phyloP scores from a whole-genome alignment of 2,888 invertebrate species.

The Stenolophus ochropezus region DNA sequence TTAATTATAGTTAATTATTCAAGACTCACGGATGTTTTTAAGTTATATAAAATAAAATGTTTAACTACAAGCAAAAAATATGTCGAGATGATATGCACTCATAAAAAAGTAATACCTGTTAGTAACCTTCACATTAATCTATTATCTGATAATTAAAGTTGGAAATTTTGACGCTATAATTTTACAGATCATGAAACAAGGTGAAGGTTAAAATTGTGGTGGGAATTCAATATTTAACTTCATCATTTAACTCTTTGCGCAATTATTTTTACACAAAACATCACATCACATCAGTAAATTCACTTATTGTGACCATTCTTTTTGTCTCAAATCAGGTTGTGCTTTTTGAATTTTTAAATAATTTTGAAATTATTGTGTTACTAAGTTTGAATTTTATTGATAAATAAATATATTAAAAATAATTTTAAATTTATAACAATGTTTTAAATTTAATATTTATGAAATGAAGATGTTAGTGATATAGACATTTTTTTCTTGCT shows the following conservation, averaged over 20 bases:
- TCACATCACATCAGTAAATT: too few relatives aligned
- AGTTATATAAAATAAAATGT: conserved; percentile 5
- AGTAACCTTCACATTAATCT: conserved; percentile 18
- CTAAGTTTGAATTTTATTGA: too few relatives aligned
- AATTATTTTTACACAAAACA: too few relatives aligned
- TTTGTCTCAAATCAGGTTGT: too few relatives aligned
- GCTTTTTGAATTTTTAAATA: too few relatives aligned
- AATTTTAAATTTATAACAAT: too few relatives aligned
- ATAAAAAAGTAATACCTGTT: background rate
- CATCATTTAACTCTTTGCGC: background rate
- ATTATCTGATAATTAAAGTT: background rate
- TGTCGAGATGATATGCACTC: background rate
- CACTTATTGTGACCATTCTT: too few relatives aligned
- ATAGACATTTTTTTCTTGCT: too few relatives aligned
- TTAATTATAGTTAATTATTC: conserved; percentile 6
- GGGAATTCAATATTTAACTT: background rate
- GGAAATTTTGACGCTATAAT: conserved; percentile 13
- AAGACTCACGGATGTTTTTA: conserved; percentile 20
- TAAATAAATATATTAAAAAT: too few relatives aligned
- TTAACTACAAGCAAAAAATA: background rate
- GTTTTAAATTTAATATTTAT: too few relatives aligned
- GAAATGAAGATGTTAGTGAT: too few relatives aligned
- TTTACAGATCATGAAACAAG: background rate
- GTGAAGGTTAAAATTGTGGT: background rate
- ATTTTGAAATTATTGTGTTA: too few relatives aligned